Evolutionary conservation across 92 coral and sea anemone species (phyloP).

Genomic region (Bergia sp.): DNA sequence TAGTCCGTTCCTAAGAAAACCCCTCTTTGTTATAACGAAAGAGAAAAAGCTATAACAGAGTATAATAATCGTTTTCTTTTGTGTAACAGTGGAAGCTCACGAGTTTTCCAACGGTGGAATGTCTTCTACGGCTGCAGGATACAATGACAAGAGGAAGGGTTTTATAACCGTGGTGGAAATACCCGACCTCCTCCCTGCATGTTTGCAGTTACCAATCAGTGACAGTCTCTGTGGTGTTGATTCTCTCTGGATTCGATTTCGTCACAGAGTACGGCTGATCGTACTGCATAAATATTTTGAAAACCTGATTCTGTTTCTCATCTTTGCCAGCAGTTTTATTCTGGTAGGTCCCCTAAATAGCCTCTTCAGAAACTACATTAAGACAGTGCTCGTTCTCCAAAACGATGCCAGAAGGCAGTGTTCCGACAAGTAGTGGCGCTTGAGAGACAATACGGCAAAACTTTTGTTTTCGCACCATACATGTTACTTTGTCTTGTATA

Average conservation of each 20-base stretch:
- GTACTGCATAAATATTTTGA: slow-evolving; percentile 91
- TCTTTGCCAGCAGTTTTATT: slow-evolving; percentile 82
- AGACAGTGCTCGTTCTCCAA: neutral
- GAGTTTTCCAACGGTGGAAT: slow-evolving; percentile 20
- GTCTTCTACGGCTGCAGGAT: neutral
- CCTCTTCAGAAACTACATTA: neutral
- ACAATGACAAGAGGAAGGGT: neutral
- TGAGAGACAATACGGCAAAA: neutral
- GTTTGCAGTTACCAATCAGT: slow-evolving; percentile 31
- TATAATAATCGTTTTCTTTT: neutral
- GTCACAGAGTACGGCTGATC: slow-evolving; percentile 69
- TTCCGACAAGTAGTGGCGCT: too few relatives aligned
- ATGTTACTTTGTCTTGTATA: too few relatives aligned
- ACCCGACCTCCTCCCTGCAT: slow-evolving; percentile 32
- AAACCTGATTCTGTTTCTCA: slow-evolving; percentile 82
- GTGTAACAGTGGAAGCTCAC: slow-evolving; percentile 9
- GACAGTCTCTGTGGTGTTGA: slow-evolving; percentile 38
- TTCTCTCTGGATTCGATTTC: slow-evolving; percentile 71
- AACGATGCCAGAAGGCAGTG: neutral
- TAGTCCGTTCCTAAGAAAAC: too few relatives aligned
- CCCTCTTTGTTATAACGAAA: too few relatives aligned
- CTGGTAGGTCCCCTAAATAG: slow-evolving; percentile 63
- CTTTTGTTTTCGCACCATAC: too few relatives aligned
- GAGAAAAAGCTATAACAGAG: neutral
- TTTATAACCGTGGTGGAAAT: slow-evolving; percentile 16